These are phyloP conservation scores for Artibeus jamaicensis DNA, from an alignment of 2,797 vertebrate genomes.

Conservation along the genomic window DNA sequence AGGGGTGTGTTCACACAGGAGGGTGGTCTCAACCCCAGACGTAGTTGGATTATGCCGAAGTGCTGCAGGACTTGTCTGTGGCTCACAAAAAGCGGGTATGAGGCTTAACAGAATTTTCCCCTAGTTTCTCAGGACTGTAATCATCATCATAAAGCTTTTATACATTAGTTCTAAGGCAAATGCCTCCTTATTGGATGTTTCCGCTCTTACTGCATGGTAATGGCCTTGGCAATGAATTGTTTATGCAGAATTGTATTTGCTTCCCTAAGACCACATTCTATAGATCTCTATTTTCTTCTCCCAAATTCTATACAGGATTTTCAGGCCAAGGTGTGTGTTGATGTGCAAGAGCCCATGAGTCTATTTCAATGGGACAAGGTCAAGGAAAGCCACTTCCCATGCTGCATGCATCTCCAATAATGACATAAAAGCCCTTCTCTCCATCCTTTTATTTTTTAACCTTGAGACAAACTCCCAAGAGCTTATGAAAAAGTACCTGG, in stretches of 20 bases:
- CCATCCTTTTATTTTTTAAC: background rate
- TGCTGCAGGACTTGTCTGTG: background rate
- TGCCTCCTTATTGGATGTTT: background rate
- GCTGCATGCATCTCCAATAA: background rate
- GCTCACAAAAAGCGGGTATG: background rate
- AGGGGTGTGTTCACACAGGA: background rate
- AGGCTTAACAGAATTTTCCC: background rate
- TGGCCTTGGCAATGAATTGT: background rate
- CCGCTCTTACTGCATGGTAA: background rate
- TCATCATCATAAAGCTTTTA: background rate
- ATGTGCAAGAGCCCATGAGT: background rate
- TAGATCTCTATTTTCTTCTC: background rate
- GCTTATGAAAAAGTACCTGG: background rate
- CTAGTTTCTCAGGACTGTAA: background rate
- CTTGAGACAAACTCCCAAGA: conserved; percentile 2
- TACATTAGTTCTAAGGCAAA: background rate
- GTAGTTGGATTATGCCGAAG: background rate
- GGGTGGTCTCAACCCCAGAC: too few relatives aligned
- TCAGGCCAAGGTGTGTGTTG: background rate
- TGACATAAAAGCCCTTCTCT: background rate
- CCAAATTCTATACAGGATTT: background rate
- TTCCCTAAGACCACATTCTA: background rate
- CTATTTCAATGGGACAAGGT: background rate
- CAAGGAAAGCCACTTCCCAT: background rate
- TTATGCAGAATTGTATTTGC: background rate